Evolutionary conservation across 2,797 vertebrate genomes (phyloP), one percentile per base, ranked within the genome.

Genomic region (Lagorchestes hirsutus): DNA sequence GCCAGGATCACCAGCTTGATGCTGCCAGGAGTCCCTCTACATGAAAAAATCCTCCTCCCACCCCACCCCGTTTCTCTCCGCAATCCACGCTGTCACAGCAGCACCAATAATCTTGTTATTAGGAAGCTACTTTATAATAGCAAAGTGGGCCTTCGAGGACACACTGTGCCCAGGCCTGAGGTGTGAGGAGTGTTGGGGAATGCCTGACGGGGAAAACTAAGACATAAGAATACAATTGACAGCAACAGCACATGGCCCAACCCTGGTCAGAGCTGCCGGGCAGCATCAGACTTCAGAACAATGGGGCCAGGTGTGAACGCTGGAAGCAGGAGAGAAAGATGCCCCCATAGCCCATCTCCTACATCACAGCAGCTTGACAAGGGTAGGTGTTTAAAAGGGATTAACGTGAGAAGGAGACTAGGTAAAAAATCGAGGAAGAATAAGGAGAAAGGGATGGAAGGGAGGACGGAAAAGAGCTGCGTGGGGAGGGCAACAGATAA

Each of bases 281-380:
- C 74, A 87, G 55, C 9, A 56, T 82, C 62, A 9, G 28, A 58
- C 92, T 92, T 93, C 29, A n/a, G 96, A 97, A 97, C 98, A 98
- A 98, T 97, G 91, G 97, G 93, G 55, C 97, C 95, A 54, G 97
- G 95, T 67, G 93, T 29, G 94, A 93, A 87, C 90, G 92, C 52
- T 24, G 91, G 94, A 96, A 92, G 95, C 92, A 93, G 34, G 94
- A 82, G 18, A 82, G 22, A 82, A 24, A 82, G 74, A 82, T 82
- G n/a, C 40, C 94, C 59, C 16, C 0, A 28, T 93, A 50, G 46
- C 52, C 27, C 27, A 28, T 11, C 50, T 50, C 40, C 74, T 27
- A 87, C 50, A 87, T 12, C 74, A 87, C 40, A 87, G 40, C 40
- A 87, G 74, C 74, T 87, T 22, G 74, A 87, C 27, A 50, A 87